These are phyloP conservation scores for Platorchestia sp. DNA, from an alignment of 1,140 invertebrate species.

Conservation along the genomic window DNA sequence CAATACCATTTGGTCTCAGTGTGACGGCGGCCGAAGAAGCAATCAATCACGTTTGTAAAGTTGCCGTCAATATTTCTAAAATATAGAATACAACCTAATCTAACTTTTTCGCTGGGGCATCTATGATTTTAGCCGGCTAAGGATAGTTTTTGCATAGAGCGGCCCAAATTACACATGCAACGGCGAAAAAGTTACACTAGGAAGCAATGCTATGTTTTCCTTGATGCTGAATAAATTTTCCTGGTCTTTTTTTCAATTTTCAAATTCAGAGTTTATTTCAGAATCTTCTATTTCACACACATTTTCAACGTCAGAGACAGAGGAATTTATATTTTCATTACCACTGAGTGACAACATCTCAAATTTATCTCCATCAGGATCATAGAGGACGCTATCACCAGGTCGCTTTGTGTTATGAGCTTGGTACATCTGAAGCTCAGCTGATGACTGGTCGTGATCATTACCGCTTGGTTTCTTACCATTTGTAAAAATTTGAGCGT, in stretches of 20 bases:
- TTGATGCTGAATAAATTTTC: not conserved
- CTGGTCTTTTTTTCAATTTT: slow-evolving; percentile 46
- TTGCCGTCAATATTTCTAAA: no score
- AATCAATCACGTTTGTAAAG: no score
- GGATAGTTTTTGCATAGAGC: no score
- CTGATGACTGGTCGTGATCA: not conserved
- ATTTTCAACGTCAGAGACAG: slow-evolving; percentile 83
- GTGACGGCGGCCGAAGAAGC: no score
- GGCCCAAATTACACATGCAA: no score
- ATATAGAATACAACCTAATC: no score
- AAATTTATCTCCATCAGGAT: slow-evolving; percentile 72
- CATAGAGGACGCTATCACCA: slow-evolving; percentile 66
- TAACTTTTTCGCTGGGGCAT: no score
- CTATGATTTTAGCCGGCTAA: no score
- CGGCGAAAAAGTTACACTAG: not conserved
- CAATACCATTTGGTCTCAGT: no score
- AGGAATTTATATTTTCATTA: slow-evolving; percentile 80
- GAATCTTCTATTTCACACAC: slow-evolving; percentile 94
- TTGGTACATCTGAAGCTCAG: slow-evolving; percentile 74
- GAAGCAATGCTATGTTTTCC: not conserved
- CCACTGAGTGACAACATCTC: slow-evolving; percentile 83
- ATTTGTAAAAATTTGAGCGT: not conserved
- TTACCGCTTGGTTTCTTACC: not conserved
- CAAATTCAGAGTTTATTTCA: slow-evolving; percentile 72
- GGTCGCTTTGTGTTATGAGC: slow-evolving; percentile 77